Base-by-base conservation (phyloP, 2,797 vertebrate genomes). In the Ataeniobius toweri region DNA sequence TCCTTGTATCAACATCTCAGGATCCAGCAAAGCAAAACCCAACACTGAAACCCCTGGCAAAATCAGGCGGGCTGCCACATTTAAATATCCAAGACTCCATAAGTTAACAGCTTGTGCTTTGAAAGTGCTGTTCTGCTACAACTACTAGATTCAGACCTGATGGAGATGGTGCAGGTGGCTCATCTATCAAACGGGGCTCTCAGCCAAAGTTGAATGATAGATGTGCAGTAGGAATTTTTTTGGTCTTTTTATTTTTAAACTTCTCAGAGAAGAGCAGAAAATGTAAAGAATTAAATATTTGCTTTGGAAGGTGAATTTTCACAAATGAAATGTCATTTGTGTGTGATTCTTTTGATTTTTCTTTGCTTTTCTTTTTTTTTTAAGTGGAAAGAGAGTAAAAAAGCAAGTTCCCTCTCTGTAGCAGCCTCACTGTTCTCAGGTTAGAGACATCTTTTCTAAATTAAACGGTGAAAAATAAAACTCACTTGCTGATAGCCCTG, bases 391-490 rank as follows among this genome's bases (percentile, higher is more conserved):
- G 85, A 89, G 85, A 84, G 79, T 75, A 76, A 81, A 58, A 76
- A 78, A 78, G 70, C 74, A 69, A 48, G 48, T 65, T 74, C 58
- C 5, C 58, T 86, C 79, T 90, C 78, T 88, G 91, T 93, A 93
- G 91, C 93, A 88, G 90, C 89, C 89, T 92, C 90, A 89, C 87
- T 91, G 82, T 93, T 93, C 93, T 94, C 94, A 94, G 94, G 94
- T 92, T 94, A 93, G 92, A 91, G 77, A 92, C 81, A 84, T 88
- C 77, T 94, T 94, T 95, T 94, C 81, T 94, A 92, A 92, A 78
- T 89, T 89, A 93, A 91, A 88, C 80, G 79, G 83, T 91, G 85
- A 51, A 91, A 91, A 93, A 94, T 92, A 92, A 94, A 93, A 76
- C 70, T 82, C 85, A 89, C 88, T 80, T 70, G 73, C 79, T 87